Conservation (phyloP, 2,888 invertebrate species). For the Trissoscelio sp. region DNA sequence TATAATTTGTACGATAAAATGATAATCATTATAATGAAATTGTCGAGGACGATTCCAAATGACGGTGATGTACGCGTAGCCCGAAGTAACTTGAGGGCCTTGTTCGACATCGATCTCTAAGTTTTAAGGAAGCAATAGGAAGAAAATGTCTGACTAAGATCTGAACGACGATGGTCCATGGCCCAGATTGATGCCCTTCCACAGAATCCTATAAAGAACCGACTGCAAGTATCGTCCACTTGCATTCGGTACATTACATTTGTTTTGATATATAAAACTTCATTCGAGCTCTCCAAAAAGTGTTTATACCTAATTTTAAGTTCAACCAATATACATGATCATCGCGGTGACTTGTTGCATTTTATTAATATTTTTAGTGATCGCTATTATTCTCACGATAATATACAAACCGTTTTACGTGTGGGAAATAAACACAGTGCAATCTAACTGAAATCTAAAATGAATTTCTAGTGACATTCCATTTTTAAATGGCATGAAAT, state of each 20-base stretch:
- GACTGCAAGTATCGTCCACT: constrained; percentile 71
- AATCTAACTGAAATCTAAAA: constrained; percentile 32
- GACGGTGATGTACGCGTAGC: constrained; percentile 46
- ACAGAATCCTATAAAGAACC: constrained; percentile 78
- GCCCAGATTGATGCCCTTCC: constrained; percentile 82
- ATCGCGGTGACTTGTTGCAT: constrained; percentile 72
- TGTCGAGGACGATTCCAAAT: constrained; percentile 54
- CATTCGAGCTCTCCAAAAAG: constrained; percentile 2
- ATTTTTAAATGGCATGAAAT: constrained; percentile 2
- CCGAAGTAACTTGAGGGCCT: constrained; percentile 70
- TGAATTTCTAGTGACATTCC: constrained; percentile 12
- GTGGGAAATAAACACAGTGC: constrained; percentile 72
- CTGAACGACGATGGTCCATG: constrained; percentile 77
- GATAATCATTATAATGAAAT: constrained; percentile 30
- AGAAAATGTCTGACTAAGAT: constrained; percentile 72
- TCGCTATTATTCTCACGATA: constrained; percentile 72
- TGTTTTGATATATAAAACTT: constrained; percentile 33
- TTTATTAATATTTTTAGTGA: constrained; percentile 73
- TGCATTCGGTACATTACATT: constrained; percentile 73
- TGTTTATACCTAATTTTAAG: not conserved
- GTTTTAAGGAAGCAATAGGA: constrained; percentile 70
- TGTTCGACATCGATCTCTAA: constrained; percentile 74
- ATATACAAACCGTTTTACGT: constrained; percentile 76
- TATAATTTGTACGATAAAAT: constrained; percentile 22
- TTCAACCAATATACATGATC: constrained; percentile 51